Evolutionary conservation across 2,888 invertebrate species (phyloP).

Genomic region (Petrolisthes cinctipes): DNA sequence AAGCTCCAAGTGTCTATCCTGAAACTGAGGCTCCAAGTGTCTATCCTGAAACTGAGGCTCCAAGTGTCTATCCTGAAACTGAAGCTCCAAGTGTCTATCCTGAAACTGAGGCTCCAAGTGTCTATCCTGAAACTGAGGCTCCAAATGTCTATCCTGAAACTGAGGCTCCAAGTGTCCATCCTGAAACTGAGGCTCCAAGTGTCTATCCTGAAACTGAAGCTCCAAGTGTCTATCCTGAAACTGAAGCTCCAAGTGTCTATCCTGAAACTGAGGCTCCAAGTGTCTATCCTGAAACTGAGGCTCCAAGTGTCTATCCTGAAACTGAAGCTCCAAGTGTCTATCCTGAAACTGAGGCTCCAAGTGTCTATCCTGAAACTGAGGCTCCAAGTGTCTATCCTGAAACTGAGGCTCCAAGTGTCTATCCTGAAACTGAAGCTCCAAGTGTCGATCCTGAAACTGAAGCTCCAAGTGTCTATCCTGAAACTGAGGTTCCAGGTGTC

Average conservation of each 20-base stretch:
- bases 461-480: no score
- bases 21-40: neutral
- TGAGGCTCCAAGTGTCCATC: neutral
- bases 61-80: constrained; percentile 58
- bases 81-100: constrained; percentile 46
- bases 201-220: no score
- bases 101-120: neutral
- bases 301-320: neutral
- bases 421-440: no score
- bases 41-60: neutral
- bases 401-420: neutral
- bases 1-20: neutral
- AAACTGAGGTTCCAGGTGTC: no score
- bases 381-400: neutral
- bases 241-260: no score
- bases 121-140: neutral
- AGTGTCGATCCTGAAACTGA: no score
- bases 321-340: neutral
- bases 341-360: neutral
- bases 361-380: neutral
- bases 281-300: no score
- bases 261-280: no score
- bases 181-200: neutral
- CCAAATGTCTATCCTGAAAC: neutral
- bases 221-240: no score